Evolutionary conservation across 2,888 invertebrate species (phyloP), one percentile per base, ranked within the genome.

Genomic region (Coelinius sp.): DNA sequence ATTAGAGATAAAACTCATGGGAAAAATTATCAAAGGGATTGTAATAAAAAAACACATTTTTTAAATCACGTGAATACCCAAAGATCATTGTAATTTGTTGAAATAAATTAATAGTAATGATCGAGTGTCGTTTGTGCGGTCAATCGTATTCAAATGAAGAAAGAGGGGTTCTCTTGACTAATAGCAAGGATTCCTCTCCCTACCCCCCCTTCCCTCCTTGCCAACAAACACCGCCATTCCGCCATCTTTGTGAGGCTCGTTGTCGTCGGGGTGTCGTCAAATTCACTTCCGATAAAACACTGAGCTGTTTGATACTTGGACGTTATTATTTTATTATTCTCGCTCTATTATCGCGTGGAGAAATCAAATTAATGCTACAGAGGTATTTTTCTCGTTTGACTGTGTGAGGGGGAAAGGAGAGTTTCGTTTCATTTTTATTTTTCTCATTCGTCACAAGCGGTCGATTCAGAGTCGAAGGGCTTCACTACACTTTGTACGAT

Each of bases 351-450:
- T 35, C 59, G 31, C 59, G 59, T 59, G 25, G 56, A 56, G 14
- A 59, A 35, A 59, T 14, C 14, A 59, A 59, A 59, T 14, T 1
- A 35, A 59, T 59, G 59, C 59, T 35, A 59, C 35, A 14, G 35
- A 59, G 17, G 7, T 20, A 31, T 17, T 31, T 59, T 31, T 35
- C 59, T 59, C 10, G 59, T 59, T 59, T 31, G 59, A 35, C 22
- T 59, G 27, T 59, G 59, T 59, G 59, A 31, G 14, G 31, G 31
- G n/a, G 22, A 17, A 22, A 35, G 59, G 46, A 14, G 31, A 59
- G 59, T 59, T 59, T 59, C 46, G 46, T 59, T 59, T 59, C 59
- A 31, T 59, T 31, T 31, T n/a, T n/a, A n/a, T n/a, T n/a, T 53
- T 53, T 59, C 31, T 56, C 31, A 59, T 35, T 59, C 59, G 31